Percentiles rank a stretch among this genome's conserved stretches.
These are phyloP conservation scores for Ara ararauna DNA, from an alignment of 2,797 vertebrate genomes.

Conservation along the genomic window DNA sequence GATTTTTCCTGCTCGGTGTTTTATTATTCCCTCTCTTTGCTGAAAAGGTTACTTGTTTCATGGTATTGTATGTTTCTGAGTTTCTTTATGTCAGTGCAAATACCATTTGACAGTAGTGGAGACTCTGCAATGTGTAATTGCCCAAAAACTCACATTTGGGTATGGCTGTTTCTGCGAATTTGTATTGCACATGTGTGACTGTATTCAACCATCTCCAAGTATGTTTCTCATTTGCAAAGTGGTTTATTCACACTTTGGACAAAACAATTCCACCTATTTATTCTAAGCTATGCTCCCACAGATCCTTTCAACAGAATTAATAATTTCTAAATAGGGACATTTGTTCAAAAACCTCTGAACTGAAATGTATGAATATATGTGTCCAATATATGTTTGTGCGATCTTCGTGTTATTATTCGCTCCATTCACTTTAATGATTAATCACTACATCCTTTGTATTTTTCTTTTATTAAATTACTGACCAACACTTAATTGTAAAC, in stretches of 20 bases:
- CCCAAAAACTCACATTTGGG: conserved; percentile 11
- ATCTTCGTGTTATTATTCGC: not conserved
- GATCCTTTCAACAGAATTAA: not conserved
- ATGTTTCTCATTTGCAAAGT: conserved; percentile 12
- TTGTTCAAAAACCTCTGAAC: not conserved
- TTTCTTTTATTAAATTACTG: not conserved
- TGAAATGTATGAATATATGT: not conserved
- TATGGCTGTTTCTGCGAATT: conserved; percentile 11
- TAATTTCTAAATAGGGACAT: not conserved
- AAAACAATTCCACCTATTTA: not conserved
- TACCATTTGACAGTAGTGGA: conserved; percentile 39
- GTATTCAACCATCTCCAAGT: not conserved
- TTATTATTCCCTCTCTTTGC: conserved; percentile 4
- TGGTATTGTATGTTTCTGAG: not conserved
- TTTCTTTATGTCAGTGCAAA: conserved; percentile 18
- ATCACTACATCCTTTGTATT: not conserved
- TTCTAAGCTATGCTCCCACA: not conserved
- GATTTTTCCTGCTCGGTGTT: conserved; percentile 81
- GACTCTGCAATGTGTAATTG: not conserved
- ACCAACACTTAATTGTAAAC: not conserved
- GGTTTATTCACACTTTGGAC: not conserved
- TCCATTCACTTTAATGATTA: not conserved
- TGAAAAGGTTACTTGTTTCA: conserved; percentile 1
- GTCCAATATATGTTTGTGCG: not conserved
- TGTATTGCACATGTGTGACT: not conserved